Evolutionary conservation across 2,797 vertebrate species (phyloP).

Genomic region (Leptatherina wallacei): DNA sequence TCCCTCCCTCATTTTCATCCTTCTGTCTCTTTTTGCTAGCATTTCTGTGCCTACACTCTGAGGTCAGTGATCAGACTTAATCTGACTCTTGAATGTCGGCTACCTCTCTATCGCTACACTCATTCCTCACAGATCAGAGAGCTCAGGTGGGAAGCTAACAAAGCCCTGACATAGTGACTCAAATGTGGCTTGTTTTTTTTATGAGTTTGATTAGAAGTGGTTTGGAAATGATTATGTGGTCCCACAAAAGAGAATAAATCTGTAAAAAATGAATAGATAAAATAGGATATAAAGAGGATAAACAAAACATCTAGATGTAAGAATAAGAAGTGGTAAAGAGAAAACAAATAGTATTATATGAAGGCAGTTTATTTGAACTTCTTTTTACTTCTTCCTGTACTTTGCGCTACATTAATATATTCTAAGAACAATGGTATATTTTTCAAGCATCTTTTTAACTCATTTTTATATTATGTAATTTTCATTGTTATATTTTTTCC

Average conservation of each 20-base stretch:
- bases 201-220: background rate
- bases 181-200: background rate
- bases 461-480: background rate
- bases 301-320: background rate
- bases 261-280: background rate
- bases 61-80: constrained; percentile 24
- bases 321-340: background rate
- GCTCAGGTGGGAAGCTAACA: constrained; percentile 8
- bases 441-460: background rate
- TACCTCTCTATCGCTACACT: constrained; percentile 5
- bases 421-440: too few relatives aligned
- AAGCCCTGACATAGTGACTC: constrained; percentile 7
- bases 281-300: background rate
- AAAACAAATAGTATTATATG: too few relatives aligned
- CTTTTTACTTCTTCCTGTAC: too few relatives aligned
- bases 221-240: background rate
- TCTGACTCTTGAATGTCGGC: constrained; percentile 16
- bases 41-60: constrained; percentile 10
- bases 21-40: background rate
- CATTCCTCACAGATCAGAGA: constrained; percentile 13
- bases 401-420: too few relatives aligned
- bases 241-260: background rate
- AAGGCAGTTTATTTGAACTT: too few relatives aligned
- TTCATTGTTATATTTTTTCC: background rate
- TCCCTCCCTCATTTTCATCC: background rate